Evolutionary conservation across 2,888 invertebrate genomes (phyloP).

Genomic region (Sipunculus nudus): DNA sequence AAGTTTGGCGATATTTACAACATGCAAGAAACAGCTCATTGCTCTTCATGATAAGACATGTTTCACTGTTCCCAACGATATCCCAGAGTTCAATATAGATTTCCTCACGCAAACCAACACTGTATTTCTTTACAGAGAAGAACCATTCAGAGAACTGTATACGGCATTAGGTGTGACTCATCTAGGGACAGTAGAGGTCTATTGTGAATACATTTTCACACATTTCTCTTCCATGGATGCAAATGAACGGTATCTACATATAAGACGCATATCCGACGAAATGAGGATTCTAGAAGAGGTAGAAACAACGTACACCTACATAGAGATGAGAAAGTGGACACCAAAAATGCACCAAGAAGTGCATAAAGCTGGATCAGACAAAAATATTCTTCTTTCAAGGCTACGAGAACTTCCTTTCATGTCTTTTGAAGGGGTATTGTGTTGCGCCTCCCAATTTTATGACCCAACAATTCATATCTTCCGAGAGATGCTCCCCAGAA

Average conservation of each 20-base stretch:
- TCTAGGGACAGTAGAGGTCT: conserved; percentile 39
- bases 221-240: conserved; percentile 38
- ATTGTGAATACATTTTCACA: conserved; percentile 41
- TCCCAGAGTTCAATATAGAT: conserved; percentile 26
- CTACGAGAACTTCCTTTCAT: conserved; percentile 35
- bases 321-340: no score
- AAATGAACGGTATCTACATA: conserved; percentile 31
- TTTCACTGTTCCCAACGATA: no score
- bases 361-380: no score
- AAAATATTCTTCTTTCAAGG: conserved; percentile 21
- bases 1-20: no score
- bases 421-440: conserved; percentile 27
- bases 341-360: no score
- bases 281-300: no score
- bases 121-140: conserved; percentile 36
- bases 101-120: no score
- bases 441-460: conserved; percentile 41
- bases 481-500: conserved; percentile 35
- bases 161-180: no score
- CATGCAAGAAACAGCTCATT: no score
- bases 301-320: no score
- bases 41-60: no score
- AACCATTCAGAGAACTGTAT: conserved; percentile 24
- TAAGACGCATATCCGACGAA: no score
- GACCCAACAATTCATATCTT: conserved; percentile 42